Conservation (phyloP, 2,888 invertebrate species). For the Imbricaverruca yamaguchii region DNA sequence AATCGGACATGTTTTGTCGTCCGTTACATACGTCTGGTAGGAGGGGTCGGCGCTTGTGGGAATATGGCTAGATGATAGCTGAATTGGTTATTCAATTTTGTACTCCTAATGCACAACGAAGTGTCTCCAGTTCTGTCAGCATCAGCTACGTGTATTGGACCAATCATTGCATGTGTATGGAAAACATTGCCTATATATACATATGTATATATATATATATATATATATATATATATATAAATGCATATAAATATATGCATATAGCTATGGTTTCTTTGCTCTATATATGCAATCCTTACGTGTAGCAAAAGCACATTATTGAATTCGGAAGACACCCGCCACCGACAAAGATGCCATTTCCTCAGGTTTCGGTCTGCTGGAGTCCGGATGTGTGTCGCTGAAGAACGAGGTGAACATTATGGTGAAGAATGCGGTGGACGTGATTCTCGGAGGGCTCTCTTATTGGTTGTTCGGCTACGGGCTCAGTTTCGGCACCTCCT, state of each 20-base stretch:
- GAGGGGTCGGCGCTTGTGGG: too few species aligned
- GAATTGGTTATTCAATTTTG: too few species aligned
- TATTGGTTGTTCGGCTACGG: constrained; percentile 95
- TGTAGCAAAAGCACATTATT: too few species aligned
- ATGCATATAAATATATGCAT: not conserved
- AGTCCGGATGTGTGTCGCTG: constrained; percentile 83
- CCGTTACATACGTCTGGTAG: too few species aligned
- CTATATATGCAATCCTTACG: not conserved
- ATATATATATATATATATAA: constrained; percentile 24
- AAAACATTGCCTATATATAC: not conserved
- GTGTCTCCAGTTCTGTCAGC: too few species aligned
- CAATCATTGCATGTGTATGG: not conserved
- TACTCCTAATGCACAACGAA: too few species aligned
- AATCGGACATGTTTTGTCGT: too few species aligned
- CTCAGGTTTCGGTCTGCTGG: constrained; percentile 83
- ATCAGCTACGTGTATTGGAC: too few species aligned
- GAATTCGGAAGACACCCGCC: too few species aligned
- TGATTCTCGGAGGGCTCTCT: constrained; percentile 81
- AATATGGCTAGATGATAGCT: too few species aligned
- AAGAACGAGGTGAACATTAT: constrained; percentile 95
- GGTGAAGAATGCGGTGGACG: constrained; percentile 94
- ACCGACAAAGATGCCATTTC: not conserved
- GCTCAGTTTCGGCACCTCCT: constrained; percentile 72
- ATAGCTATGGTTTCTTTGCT: too few species aligned
- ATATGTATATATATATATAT: constrained; percentile 24